Conservation (phyloP, 2,113 vertebrate species). For the Python bivittatus region DNA sequence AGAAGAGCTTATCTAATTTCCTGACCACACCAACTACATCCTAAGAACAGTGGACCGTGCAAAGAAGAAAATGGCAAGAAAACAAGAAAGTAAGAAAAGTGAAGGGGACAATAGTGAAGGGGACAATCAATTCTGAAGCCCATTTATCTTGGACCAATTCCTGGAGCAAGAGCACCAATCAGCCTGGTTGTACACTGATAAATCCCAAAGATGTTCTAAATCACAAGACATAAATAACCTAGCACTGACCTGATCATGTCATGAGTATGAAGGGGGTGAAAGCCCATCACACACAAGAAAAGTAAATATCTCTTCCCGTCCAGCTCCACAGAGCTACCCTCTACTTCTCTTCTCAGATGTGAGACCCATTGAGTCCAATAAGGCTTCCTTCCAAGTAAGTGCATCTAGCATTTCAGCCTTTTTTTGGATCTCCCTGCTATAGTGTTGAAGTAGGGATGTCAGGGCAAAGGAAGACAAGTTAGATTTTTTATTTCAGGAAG, state of each 20-base stretch:
- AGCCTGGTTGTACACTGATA: not conserved
- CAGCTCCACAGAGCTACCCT: not conserved
- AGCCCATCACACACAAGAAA: not conserved
- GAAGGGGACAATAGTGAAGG: not conserved
- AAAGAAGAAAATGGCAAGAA: not conserved
- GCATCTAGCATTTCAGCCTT: too few species aligned
- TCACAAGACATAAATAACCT: not conserved
- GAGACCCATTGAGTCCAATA: not conserved
- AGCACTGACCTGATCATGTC: too few species aligned
- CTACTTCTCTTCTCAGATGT: not conserved
- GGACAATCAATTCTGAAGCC: not conserved
- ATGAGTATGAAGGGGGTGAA: too few species aligned
- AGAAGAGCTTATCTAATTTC: not conserved
- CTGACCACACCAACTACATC: not conserved
- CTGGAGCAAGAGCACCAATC: not conserved
- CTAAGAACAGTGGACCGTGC: too few species aligned
- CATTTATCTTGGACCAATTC: not conserved
- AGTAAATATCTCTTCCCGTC: not conserved
- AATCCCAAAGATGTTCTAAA: not conserved
- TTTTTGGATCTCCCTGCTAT: not conserved
- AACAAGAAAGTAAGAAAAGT: not conserved
- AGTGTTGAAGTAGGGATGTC: too few species aligned
- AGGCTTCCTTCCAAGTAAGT: not conserved
- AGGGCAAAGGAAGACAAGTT: not conserved
- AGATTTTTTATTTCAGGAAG: not conserved